Evolutionary conservation across 2,113 vertebrate genomes (phyloP).

Genomic region (Tragulus kanchil): DNA sequence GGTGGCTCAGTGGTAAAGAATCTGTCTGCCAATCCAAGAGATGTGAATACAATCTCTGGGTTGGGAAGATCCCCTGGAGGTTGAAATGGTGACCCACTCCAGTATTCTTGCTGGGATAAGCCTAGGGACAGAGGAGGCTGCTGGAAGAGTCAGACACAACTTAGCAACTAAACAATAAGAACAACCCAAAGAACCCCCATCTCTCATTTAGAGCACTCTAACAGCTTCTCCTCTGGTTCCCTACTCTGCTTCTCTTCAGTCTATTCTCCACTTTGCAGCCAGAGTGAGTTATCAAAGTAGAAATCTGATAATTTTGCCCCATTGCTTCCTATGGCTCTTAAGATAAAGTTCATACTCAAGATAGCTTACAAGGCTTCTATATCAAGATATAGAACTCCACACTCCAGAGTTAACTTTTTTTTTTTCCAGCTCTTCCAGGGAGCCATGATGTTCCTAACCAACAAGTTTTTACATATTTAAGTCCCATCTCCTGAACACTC

Average conservation of each 20-base stretch:
- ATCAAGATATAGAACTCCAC: neutral
- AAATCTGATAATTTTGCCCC: neutral
- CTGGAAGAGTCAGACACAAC: neutral
- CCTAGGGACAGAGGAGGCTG: neutral
- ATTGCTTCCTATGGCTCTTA: neutral
- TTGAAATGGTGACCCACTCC: neutral
- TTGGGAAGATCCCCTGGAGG: neutral
- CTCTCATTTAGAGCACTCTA: neutral
- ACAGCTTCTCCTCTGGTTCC: neutral
- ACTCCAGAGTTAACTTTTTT: neutral
- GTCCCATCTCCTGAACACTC: neutral
- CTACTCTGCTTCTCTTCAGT: neutral
- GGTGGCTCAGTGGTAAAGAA: neutral
- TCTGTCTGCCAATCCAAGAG: neutral
- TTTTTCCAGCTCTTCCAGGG: neutral
- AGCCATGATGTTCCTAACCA: neutral
- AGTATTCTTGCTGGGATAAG: neutral
- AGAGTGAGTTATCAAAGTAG: neutral
- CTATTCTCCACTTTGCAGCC: neutral
- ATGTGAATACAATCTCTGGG: neutral
- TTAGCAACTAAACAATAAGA: neutral
- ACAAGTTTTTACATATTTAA: neutral
- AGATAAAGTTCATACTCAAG: neutral
- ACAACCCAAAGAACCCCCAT: neutral
- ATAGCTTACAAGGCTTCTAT: neutral